Evolutionary conservation across 2,888 invertebrate species (phyloP).

Genomic region (Unio pictorum): DNA sequence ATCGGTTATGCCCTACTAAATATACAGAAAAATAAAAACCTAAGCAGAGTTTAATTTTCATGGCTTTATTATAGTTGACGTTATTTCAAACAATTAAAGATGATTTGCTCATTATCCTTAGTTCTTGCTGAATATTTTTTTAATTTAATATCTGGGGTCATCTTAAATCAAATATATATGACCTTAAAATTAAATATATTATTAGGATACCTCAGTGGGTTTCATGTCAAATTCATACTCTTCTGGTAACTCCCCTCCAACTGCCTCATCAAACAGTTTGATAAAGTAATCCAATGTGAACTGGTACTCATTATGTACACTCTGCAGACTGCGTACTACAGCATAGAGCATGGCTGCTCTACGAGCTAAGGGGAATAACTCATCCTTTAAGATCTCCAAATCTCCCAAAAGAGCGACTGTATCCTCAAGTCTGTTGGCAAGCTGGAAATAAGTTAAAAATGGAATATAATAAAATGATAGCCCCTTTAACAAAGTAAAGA

Average conservation of each 20-base stretch:
- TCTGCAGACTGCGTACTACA: conserved; percentile 60
- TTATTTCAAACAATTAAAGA: too few species aligned
- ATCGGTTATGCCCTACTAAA: too few species aligned
- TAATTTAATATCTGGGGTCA: neutral
- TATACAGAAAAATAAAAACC: too few species aligned
- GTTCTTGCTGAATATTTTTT: neutral
- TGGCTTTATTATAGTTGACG: too few species aligned
- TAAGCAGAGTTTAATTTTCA: too few species aligned
- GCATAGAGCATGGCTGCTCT: conserved; percentile 65
- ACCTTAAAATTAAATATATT: neutral
- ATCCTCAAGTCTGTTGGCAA: conserved; percentile 56
- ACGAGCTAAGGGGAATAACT: conserved; percentile 65
- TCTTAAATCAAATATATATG: neutral
- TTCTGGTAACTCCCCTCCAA: conserved; percentile 62
- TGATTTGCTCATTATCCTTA: too few species aligned
- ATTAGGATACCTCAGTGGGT: conserved; percentile 22
- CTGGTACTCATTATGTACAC: conserved; percentile 65
- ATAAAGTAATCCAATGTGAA: conserved; percentile 67
- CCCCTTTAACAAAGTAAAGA: neutral
- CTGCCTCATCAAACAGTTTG: conserved; percentile 67
- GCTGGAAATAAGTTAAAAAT: conserved; percentile 28
- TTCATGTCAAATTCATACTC: conserved; percentile 36
- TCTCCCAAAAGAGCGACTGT: conserved; percentile 56
- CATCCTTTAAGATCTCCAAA: conserved; percentile 64
- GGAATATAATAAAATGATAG: too few species aligned